Percentiles rank a stretch among this genome's conserved stretches.
Evolutionary conservation across 2,888 invertebrate genomes (phyloP).

Genomic region (Therioaphis trifolii): DNA sequence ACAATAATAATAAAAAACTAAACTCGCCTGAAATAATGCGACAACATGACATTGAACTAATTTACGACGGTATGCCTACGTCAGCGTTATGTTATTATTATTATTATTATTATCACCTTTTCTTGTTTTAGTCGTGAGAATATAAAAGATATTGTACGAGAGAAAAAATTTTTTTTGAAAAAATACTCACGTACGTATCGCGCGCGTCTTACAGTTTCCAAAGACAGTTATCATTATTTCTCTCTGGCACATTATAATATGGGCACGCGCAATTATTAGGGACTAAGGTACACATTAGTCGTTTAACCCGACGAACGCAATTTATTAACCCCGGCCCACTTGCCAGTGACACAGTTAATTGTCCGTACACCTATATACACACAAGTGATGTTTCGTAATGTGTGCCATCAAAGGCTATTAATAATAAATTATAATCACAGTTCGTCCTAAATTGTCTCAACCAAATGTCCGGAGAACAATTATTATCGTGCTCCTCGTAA

Average conservation of each 20-base stretch:
- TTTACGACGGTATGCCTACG: neutral
- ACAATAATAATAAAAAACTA: no score
- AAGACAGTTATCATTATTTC: constrained; percentile 16
- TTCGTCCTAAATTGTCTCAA: neutral
- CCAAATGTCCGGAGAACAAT: neutral
- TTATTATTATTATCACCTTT: neutral
- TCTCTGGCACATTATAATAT: constrained; percentile 2
- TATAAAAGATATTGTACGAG: neutral
- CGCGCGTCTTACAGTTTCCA: neutral
- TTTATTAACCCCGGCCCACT: constrained; percentile 60
- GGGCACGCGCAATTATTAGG: constrained; percentile 21
- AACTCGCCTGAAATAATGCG: no score
- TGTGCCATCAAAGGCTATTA: constrained; percentile 8
- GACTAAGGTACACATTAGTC: constrained; percentile 42
- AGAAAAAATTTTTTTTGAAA: neutral
- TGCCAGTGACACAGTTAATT: constrained; percentile 21
- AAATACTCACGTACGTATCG: neutral
- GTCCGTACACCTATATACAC: constrained; percentile 15
- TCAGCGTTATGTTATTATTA: no score
- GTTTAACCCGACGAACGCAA: constrained; percentile 44
- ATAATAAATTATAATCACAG: neutral
- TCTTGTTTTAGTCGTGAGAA: neutral
- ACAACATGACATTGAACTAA: neutral
- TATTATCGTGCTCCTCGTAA: neutral
- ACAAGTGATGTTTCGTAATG: neutral